These are phyloP conservation scores for Bucco capensis DNA, from an alignment of 2,113 vertebrate species.

Conservation along the genomic window DNA sequence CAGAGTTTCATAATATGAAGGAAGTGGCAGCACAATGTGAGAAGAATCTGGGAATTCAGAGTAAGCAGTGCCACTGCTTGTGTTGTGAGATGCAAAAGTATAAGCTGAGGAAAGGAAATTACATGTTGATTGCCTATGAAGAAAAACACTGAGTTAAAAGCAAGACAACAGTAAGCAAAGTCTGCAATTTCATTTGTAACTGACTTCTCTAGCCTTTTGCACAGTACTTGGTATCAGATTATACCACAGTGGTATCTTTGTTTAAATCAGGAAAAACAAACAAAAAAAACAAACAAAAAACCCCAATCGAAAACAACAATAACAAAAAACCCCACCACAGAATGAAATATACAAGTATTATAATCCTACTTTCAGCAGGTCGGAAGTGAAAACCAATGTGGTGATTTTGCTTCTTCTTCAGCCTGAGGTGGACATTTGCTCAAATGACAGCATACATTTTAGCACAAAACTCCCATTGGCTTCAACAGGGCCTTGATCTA, in stretches of 20 bases:
- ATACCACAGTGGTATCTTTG: conserved; percentile 40
- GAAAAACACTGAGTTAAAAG: conserved; percentile 14
- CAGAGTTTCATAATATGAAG: neutral
- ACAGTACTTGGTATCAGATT: neutral
- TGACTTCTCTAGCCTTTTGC: neutral
- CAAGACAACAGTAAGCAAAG: neutral
- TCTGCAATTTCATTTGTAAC: conserved; percentile 10
- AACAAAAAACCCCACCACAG: too few species aligned
- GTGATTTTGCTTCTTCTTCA: conserved; percentile 23
- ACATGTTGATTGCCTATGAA: neutral
- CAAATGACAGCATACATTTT: conserved; percentile 1
- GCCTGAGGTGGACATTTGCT: conserved; percentile 26
- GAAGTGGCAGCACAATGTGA: neutral
- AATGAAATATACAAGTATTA: conserved; percentile 57
- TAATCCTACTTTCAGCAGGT: conserved; percentile 46
- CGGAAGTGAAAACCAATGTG: conserved; percentile 50
- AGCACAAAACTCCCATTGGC: conserved; percentile 27
- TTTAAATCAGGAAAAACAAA: conserved; percentile 4
- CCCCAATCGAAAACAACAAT: too few species aligned
- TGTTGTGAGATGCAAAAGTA: neutral
- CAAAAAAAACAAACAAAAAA: too few species aligned
- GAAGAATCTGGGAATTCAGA: neutral
- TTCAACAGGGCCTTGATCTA: neutral
- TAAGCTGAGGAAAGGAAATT: neutral
- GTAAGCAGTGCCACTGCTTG: neutral